phyloP scores from a whole-genome alignment of 2,888 invertebrate genomes.

The Acronicta alni region DNA sequence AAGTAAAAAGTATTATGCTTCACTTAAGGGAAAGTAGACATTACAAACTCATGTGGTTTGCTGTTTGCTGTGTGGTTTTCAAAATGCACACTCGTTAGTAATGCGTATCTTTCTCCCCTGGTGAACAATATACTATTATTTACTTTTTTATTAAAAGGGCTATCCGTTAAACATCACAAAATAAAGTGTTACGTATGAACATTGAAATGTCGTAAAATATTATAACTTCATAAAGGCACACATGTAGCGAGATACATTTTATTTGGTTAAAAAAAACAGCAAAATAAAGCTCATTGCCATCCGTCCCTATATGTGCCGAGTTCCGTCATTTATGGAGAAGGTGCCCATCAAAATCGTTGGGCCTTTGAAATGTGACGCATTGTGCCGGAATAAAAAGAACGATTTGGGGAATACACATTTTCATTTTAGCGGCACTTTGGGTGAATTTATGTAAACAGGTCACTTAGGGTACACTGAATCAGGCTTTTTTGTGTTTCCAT shows the following conservation, averaged over 20 bases:
- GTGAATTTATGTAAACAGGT: conserved; percentile 20
- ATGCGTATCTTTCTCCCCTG: no score
- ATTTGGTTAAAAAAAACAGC: conserved; percentile 35
- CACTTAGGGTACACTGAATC: conserved; percentile 2
- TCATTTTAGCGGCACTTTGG: conserved; percentile 13
- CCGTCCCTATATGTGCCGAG: conserved; percentile 14
- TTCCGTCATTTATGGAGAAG: conserved; percentile 42
- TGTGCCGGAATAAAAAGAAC: conserved; percentile 47
- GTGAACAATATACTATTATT: no score
- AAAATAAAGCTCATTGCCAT: conserved; percentile 44
- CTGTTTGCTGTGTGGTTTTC: no score
- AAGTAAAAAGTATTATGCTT: no score
- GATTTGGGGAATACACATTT: conserved; percentile 41
- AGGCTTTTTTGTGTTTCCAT: background rate
- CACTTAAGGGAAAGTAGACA: no score
- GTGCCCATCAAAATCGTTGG: conserved; percentile 39
- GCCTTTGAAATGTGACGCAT: conserved; percentile 46
- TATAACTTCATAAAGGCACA: conserved; percentile 31
- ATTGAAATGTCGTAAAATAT: conserved; percentile 27
- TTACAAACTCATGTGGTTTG: no score
- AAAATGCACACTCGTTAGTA: no score
- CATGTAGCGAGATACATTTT: conserved; percentile 26
- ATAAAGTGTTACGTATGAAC: background rate
- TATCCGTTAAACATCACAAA: no score
- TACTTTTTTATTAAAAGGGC: no score